Evolutionary conservation across 2,888 invertebrate species (phyloP), one percentile per base, ranked within the genome.

Genomic region (Beris chalybata): DNA sequence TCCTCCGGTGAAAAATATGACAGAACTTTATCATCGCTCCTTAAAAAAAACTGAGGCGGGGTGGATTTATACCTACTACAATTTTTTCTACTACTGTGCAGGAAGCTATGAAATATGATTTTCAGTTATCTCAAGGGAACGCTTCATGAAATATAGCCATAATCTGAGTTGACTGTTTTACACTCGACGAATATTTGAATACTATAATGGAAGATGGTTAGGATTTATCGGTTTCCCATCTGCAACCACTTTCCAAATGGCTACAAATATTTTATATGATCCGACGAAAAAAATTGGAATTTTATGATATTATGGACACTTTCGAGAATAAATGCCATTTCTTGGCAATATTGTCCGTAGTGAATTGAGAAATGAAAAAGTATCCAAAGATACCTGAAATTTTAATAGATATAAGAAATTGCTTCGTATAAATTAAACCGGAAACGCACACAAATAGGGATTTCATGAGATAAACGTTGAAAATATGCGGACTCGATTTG

Each of bases 111-210:
- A 61, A 50, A 50, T 61, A 61, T 61, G 52, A 61, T 61, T 61
- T 61, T 50, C 52, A 52, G 47, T 52, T 61, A 61, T 61, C 61
- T 61, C 61, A 31, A 50, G 61, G 52, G 61, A 61, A 43, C 52
- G 61, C 47, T 61, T 61, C 61, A 61, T 61, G 61, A 61, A 61
- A 52, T 61, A 61, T 61, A 61, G 61, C 61, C 43, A 61, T 50
- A 61, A 61, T 61, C 61, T 50, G 61, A 47, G 61, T 61, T 61
- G 61, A 61, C 61, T 61, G 61, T 61, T 61, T 61, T 61, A 50
- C 61, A 61, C 52, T 61, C 61, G 61, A 61, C 30, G 61, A 61
- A 61, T 61, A 61, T 61, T 61, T 52, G 61, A 61, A 61, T 52
- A 61, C 61, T 50, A 38, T 58, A 44, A 50, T 50, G 47, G 15